Evolutionary conservation across 2,888 invertebrate genomes (phyloP).

Genomic region (Phortica magna): DNA sequence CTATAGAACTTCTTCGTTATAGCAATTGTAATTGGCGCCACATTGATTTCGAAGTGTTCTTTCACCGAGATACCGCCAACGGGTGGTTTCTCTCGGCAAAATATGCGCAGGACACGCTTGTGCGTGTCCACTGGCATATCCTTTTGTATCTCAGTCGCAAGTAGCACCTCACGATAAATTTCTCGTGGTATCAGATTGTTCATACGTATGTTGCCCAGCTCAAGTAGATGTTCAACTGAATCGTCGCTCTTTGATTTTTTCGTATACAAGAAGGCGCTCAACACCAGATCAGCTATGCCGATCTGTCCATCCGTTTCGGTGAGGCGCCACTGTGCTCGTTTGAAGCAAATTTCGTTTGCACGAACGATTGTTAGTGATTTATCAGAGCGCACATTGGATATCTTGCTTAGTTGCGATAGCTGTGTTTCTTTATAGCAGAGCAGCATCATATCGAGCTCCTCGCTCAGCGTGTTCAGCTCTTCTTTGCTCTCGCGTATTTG

Average conservation of each 20-base stretch:
- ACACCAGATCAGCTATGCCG: slow-evolving; percentile 96
- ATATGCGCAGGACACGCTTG: slow-evolving; percentile 94
- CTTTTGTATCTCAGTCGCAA: slow-evolving; percentile 87
- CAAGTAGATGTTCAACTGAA: slow-evolving; percentile 97
- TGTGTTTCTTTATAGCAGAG: slow-evolving; percentile 93
- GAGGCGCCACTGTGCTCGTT: slow-evolving; percentile 97
- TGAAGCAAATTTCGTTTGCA: slow-evolving; percentile 97
- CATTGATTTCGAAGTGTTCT: slow-evolving; percentile 99
- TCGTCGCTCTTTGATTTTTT: slow-evolving; percentile 98
- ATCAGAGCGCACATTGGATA: slow-evolving; percentile 83
- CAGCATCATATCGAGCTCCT: slow-evolving; percentile 96
- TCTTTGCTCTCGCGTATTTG: slow-evolving; percentile 94
- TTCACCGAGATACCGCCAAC: slow-evolving; percentile 99
- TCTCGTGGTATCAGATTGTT: slow-evolving; percentile 96
- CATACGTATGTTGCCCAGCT: slow-evolving; percentile 96
- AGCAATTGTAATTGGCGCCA: slow-evolving; percentile 94
- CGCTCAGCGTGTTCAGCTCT: slow-evolving; percentile 90
- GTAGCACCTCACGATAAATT: slow-evolving; percentile 92
- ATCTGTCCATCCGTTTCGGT: slow-evolving; percentile 99
- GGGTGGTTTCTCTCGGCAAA: slow-evolving; percentile 96
- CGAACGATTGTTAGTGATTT: slow-evolving; percentile 88
- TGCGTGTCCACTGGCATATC: slow-evolving; percentile 93
- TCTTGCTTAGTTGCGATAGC: slow-evolving; percentile 80
- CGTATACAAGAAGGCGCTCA: slow-evolving; percentile 98
- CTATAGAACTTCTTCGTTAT: slow-evolving; percentile 98